Evolutionary conservation across 2,888 invertebrate species (phyloP).

Genomic region (Xestia rhomboidea): DNA sequence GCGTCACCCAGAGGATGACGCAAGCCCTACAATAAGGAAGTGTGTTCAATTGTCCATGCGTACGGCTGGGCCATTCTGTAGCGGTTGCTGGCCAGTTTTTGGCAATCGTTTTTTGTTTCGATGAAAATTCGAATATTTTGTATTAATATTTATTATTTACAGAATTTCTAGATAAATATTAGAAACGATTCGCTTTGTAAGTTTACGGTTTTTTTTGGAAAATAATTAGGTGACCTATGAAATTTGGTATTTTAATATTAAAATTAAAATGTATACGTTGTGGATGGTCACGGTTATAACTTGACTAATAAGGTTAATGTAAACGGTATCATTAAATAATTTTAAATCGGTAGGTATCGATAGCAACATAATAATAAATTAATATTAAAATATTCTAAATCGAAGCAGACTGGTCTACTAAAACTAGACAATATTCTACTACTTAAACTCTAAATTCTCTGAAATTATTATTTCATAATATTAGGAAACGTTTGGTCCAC

Average conservation of each 20-base stretch:
- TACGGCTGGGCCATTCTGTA: constrained; percentile 72
- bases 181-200: not conserved
- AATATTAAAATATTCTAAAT: constrained; percentile 45
- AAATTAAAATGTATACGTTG: not conserved
- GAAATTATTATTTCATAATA: constrained; percentile 29
- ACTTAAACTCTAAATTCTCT: constrained; percentile 9
- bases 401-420: constrained; percentile 26
- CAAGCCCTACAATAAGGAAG: constrained; percentile 84
- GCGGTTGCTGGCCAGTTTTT: not conserved
- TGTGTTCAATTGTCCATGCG: constrained; percentile 82
- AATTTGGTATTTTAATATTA: constrained; percentile 22
- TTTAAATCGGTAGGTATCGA: constrained; percentile 15
- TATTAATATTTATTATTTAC: not conserved
- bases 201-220: not conserved
- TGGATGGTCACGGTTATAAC: constrained; percentile 20
- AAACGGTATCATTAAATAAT: constrained; percentile 40
- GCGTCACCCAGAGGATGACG: constrained; percentile 75
- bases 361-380: constrained; percentile 25
- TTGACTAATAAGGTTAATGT: constrained; percentile 27
- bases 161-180: not conserved
- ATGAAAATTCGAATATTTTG: not conserved
- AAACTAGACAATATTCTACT: constrained; percentile 10
- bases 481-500: constrained; percentile 23
- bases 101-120: not conserved
- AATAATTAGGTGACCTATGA: constrained; percentile 13